Conservation (phyloP, 1,140 invertebrate genomes). For the Plutomurus gul region DNA sequence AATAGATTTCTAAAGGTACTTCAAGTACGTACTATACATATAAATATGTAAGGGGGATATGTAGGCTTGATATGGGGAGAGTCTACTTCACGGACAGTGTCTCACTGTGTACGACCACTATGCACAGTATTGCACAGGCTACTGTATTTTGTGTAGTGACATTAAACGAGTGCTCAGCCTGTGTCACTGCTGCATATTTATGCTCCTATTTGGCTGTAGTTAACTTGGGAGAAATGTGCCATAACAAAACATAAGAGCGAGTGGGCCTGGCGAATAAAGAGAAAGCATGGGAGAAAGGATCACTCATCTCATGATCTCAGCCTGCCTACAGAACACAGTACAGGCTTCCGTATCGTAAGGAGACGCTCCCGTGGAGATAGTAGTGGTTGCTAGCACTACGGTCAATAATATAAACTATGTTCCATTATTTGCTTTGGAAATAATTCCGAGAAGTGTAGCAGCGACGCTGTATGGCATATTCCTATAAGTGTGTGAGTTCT, state of each 20-base stretch:
- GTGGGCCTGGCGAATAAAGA: background rate
- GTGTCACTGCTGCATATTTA: background rate
- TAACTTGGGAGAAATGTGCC: background rate
- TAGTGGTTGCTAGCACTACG: background rate
- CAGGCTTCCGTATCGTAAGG: background rate
- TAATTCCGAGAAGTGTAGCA: too few relatives aligned
- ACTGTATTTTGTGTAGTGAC: background rate
- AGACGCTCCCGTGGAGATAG: background rate
- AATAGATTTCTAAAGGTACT: background rate
- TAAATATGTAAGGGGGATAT: too few relatives aligned
- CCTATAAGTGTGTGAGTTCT: too few relatives aligned
- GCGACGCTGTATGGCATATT: too few relatives aligned
- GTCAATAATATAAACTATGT: too few relatives aligned
- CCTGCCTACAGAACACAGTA: too few relatives aligned
- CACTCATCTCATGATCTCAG: background rate
- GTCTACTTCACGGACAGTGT: too few relatives aligned
- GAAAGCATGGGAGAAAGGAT: background rate
- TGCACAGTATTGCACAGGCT: too few relatives aligned
- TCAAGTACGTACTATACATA: background rate
- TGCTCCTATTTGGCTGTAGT: background rate
- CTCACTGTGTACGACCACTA: too few relatives aligned
- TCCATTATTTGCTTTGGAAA: too few relatives aligned
- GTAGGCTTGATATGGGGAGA: too few relatives aligned
- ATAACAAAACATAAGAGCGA: background rate
- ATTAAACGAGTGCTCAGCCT: background rate